Percentiles rank a stretch among this genome's conserved stretches.
Evolutionary conservation across 1,140 invertebrate genomes (phyloP).

Genomic region (Acromyrmex heyeri): DNA sequence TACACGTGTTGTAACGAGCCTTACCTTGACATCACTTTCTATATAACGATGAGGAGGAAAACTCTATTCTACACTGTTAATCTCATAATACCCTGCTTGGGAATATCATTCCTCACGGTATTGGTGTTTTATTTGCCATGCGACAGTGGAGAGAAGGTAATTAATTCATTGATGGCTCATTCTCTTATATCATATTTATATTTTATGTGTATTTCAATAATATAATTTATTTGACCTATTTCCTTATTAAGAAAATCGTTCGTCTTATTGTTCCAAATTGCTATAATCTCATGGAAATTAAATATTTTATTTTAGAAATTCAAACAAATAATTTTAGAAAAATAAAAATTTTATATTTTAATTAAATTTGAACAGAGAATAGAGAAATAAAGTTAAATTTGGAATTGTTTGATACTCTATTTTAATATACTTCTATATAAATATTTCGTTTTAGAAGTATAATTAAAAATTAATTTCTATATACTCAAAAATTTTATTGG

Average conservation of each 20-base stretch:
- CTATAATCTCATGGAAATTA: background rate
- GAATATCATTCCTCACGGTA: slow-evolving; percentile 99
- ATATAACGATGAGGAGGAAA: slow-evolving; percentile 98
- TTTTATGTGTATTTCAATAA: background rate
- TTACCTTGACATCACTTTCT: slow-evolving; percentile 99
- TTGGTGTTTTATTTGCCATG: slow-evolving; percentile 99
- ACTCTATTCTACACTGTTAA: slow-evolving; percentile 99
- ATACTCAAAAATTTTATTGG: background rate
- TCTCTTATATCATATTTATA: background rate
- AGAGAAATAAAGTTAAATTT: background rate
- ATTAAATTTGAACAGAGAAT: background rate
- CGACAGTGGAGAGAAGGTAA: slow-evolving; percentile 99
- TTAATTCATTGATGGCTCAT: background rate
- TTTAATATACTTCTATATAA: background rate
- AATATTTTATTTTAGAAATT: background rate
- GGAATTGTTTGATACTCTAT: background rate
- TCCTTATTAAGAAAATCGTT: background rate
- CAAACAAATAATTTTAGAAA: background rate
- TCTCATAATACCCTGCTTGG: slow-evolving; percentile 98
- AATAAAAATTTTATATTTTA: background rate
- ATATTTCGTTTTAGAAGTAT: background rate
- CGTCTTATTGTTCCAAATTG: background rate
- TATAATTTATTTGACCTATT: background rate
- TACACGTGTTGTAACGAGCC: slow-evolving; percentile 99
- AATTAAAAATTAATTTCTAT: background rate